Conservation (phyloP, 2,113 vertebrate species). For the Pleuronectes platessa region DNA sequence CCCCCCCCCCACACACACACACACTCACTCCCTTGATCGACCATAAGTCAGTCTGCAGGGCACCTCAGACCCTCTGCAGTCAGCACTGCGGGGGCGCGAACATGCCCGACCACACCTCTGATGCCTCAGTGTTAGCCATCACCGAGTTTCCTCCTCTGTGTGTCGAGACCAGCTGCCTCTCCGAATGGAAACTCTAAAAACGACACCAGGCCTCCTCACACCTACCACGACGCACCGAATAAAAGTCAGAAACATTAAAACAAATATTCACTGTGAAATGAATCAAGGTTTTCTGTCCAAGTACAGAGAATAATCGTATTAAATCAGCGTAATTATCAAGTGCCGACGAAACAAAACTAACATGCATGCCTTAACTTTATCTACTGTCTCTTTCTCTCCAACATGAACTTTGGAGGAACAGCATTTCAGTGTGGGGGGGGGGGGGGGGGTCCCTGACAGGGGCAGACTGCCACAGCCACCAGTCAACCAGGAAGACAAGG, state of each 20-base stretch:
- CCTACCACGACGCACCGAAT: not conserved
- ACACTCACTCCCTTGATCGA: slow-evolving; percentile 28
- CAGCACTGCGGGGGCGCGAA: slow-evolving; percentile 48
- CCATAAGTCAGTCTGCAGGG: slow-evolving; percentile 47
- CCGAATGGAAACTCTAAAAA: slow-evolving; percentile 4
- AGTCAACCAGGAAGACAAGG: slow-evolving; percentile 21
- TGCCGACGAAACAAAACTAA: slow-evolving; percentile 41
- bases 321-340: slow-evolving; percentile 45
- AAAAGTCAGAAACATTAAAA: too few relatives aligned
- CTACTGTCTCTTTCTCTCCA: slow-evolving; percentile 9
- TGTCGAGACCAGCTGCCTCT: slow-evolving; percentile 19
- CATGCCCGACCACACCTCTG: slow-evolving; percentile 65
- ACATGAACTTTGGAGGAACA: slow-evolving; percentile 28
- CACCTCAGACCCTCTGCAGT: slow-evolving; percentile 46
- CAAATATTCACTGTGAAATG: not conserved
- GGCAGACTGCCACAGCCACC: slow-evolving; percentile 4
- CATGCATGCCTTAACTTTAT: not conserved
- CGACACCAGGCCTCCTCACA: slow-evolving; percentile 14
- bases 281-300: slow-evolving; percentile 44
- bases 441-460: slow-evolving; percentile 13
- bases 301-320: slow-evolving; percentile 32
- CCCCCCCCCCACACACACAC: not conserved
- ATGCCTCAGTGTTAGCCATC: slow-evolving; percentile 65
- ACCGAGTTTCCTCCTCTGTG: slow-evolving; percentile 55
- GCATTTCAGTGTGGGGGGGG: not conserved